phyloP scores from a whole-genome alignment of 2,888 invertebrate species.

The Lapara coniferarum region DNA sequence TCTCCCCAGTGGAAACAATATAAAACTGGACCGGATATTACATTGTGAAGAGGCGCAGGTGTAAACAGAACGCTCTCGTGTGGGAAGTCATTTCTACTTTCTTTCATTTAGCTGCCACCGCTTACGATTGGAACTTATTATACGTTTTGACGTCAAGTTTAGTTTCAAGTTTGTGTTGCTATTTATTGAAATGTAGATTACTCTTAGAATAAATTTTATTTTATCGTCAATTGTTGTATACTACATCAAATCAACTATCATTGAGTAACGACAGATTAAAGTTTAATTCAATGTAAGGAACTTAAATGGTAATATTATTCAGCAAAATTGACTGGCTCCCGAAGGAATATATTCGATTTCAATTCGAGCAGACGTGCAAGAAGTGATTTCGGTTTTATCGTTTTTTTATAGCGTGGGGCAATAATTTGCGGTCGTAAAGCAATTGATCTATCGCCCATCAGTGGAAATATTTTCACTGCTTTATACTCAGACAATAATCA shows the following conservation, averaged over 20 bases:
- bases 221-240: background rate
- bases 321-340: background rate
- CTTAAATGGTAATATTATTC: conserved; percentile 6
- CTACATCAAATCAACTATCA: too few species aligned
- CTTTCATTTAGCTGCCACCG: conserved; percentile 61
- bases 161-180: background rate
- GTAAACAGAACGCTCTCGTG: conserved; percentile 65
- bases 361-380: conserved; percentile 11
- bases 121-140: conserved; percentile 42
- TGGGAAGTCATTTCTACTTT: conserved; percentile 63
- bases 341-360: conserved; percentile 22
- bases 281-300: too few species aligned
- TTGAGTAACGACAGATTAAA: too few species aligned
- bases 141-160: conserved; percentile 34
- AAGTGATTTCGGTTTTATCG: conserved; percentile 15
- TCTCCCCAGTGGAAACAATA: conserved; percentile 70
- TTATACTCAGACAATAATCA: background rate
- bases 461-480: conserved; percentile 9
- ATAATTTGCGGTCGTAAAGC: conserved; percentile 25
- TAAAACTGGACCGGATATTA: conserved; percentile 79
- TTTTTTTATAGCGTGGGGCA: conserved; percentile 17
- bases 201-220: background rate
- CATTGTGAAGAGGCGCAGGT: conserved; percentile 72
- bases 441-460: conserved; percentile 17
- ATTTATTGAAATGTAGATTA: background rate